These are phyloP conservation scores for Drosophila robusta DNA, from an alignment of 2,888 invertebrate genomes.

Conservation along the genomic window DNA sequence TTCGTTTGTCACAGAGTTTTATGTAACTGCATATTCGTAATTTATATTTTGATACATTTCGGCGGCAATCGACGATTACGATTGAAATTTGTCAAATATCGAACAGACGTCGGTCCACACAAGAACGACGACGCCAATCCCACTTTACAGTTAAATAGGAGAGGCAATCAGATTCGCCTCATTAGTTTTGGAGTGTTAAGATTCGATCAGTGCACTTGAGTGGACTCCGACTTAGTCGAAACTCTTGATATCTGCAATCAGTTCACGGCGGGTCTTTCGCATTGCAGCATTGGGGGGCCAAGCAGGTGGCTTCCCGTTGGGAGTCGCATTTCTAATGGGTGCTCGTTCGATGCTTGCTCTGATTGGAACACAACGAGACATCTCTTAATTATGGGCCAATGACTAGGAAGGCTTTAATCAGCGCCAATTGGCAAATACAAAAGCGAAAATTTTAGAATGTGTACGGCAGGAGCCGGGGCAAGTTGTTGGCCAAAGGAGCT, in stretches of 20 bases:
- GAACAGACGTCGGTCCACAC: no score
- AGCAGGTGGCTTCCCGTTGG: neutral
- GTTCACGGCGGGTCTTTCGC: neutral
- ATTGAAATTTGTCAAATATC: no score
- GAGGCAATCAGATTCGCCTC: conserved; percentile 6
- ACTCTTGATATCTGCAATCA: neutral
- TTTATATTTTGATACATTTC: no score
- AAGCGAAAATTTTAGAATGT: conserved; percentile 69
- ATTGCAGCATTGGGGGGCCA: neutral
- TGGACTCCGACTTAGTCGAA: conserved; percentile 2
- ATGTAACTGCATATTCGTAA: no score
- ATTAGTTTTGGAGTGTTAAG: conserved; percentile 1
- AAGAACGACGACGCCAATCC: neutral
- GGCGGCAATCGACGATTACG: no score
- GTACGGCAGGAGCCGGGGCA: conserved; percentile 6
- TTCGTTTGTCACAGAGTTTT: no score
- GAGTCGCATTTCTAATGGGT: conserved; percentile 17
- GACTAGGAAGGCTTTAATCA: conserved; percentile 73
- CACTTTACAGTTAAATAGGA: neutral
- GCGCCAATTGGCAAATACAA: conserved; percentile 75
- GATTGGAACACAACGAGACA: conserved; percentile 59
- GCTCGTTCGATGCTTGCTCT: conserved; percentile 32
- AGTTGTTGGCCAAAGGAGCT: no score
- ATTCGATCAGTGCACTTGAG: conserved; percentile 3
- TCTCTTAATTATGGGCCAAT: conserved; percentile 72